Conservation (phyloP, 2,797 vertebrate species). For the Tokudaia tokunoshimensis region DNA sequence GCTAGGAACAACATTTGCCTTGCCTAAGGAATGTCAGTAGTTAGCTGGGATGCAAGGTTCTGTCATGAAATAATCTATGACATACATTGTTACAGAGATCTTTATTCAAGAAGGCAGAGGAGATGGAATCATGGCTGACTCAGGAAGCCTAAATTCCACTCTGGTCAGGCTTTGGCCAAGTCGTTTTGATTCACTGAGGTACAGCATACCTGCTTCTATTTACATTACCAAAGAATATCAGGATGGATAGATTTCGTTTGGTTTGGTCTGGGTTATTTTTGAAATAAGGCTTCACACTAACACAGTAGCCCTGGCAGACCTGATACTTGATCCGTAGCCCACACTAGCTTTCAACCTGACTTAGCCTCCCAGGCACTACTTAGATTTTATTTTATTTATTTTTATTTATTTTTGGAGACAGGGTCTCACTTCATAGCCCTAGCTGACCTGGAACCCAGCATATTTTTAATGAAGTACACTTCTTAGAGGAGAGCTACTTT, state of each 20-base stretch:
- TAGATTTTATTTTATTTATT: background rate
- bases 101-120: slow-evolving; percentile 31
- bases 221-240: background rate
- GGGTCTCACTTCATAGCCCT: background rate
- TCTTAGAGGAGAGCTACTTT: slow-evolving; percentile 15
- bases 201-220: background rate
- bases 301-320: background rate
- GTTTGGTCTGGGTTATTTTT: background rate
- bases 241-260: background rate
- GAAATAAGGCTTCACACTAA: background rate
- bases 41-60: background rate
- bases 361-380: background rate
- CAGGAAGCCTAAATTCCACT: slow-evolving; percentile 42
- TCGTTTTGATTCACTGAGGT: slow-evolving; percentile 14
- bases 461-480: background rate
- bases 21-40: background rate
- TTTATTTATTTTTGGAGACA: no score
- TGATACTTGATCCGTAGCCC: background rate
- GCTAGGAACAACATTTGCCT: background rate
- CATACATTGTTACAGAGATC: background rate
- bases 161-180: background rate
- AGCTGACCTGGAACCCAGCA: no score
- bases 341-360: background rate
- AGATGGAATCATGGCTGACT: background rate
- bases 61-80: background rate